Conservation (phyloP, 2,888 invertebrate species). For the Spodoptera littoralis region DNA sequence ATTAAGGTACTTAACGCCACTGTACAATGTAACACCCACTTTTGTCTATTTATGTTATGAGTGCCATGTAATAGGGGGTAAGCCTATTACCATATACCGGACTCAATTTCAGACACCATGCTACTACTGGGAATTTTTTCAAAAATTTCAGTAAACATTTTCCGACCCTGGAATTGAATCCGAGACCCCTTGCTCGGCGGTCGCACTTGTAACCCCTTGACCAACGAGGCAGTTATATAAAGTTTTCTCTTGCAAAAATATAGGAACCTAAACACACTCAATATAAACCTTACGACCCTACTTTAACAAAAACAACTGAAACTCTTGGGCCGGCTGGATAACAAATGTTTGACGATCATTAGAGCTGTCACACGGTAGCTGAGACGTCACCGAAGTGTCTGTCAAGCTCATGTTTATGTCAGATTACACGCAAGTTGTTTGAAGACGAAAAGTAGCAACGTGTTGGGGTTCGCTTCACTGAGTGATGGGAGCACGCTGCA, state of each 20-base stretch:
- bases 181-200: too few relatives aligned
- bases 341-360: conserved; percentile 6
- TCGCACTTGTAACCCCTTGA: too few relatives aligned
- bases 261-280: conserved; percentile 9
- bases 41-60: too few relatives aligned
- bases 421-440: conserved; percentile 19
- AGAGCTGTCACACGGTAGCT: conserved; percentile 2
- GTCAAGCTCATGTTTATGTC: conserved; percentile 19
- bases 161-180: too few relatives aligned
- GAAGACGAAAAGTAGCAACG: conserved; percentile 8
- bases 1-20: too few relatives aligned
- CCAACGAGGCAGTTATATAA: too few relatives aligned
- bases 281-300: conserved; percentile 11
- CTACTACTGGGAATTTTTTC: too few relatives aligned
- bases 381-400: conserved; percentile 15
- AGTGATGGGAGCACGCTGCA: conserved; percentile 4
- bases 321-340: neutral
- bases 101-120: too few relatives aligned
- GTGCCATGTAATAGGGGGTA: too few relatives aligned
- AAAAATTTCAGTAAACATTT: too few relatives aligned
- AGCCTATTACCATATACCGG: too few relatives aligned
- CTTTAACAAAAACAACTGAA: conserved; percentile 7
- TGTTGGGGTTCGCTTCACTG: neutral
- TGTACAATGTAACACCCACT: too few relatives aligned
- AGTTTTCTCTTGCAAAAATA: neutral